Evolutionary conservation across 2,888 invertebrate genomes (phyloP).

Genomic region (Papilio protenor): DNA sequence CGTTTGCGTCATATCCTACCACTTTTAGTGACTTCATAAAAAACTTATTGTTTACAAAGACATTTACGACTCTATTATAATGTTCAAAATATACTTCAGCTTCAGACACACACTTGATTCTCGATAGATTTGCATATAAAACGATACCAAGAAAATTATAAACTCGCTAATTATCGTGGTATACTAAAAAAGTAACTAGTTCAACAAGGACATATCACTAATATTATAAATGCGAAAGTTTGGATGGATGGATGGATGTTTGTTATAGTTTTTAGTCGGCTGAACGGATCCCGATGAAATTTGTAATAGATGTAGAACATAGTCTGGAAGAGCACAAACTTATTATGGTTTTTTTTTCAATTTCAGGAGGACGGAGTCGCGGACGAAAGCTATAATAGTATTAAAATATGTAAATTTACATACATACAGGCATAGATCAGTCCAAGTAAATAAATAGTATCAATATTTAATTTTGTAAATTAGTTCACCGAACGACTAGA

Average conservation of each 20-base stretch:
- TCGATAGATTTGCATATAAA: neutral
- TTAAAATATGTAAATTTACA: neutral
- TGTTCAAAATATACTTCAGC: neutral
- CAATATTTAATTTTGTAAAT: slow-evolving; percentile 3
- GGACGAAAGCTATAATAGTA: no score
- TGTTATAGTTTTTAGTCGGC: no score
- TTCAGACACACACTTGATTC: neutral
- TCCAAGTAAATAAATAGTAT: neutral
- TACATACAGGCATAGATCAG: neutral
- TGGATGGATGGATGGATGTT: no score
- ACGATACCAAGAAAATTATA: neutral
- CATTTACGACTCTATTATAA: slow-evolving; percentile 24
- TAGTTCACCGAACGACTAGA: neutral
- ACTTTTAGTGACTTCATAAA: slow-evolving; percentile 47
- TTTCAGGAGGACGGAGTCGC: no score
- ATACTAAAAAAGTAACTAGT: no score
- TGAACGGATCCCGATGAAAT: no score
- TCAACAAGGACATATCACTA: no score
- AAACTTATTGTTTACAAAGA: slow-evolving; percentile 46
- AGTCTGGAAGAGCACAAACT: no score
- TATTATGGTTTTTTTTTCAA: no score
- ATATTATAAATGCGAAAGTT: no score
- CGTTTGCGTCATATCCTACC: slow-evolving; percentile 68
- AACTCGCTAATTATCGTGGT: neutral
- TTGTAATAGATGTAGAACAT: no score